Evolutionary conservation across 92 coral and sea anemone species (phyloP).

Genomic region (Palythoa grandis): DNA sequence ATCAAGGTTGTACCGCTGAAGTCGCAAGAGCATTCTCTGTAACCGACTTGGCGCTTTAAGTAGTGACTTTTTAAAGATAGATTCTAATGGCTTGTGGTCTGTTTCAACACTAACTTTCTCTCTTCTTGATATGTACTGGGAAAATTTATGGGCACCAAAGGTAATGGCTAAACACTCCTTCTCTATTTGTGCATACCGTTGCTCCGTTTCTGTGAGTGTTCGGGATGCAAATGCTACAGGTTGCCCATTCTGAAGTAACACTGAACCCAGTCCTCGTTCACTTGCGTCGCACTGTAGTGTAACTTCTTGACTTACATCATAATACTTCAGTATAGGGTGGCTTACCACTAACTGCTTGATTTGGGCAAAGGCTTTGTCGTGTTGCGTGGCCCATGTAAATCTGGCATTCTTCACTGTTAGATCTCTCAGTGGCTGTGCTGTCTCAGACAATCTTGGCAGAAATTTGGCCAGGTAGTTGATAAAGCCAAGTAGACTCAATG

Average conservation of each 20-base stretch:
- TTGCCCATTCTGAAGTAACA: neutral
- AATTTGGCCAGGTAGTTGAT: too few species aligned
- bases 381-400: slow-evolving; percentile 54
- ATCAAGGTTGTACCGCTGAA: neutral
- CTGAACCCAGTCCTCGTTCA: neutral
- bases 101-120: slow-evolving; percentile 30
- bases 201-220: neutral
- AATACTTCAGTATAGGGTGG: slow-evolving; percentile 46
- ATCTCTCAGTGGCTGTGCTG: slow-evolving; percentile 54
- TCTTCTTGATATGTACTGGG: slow-evolving; percentile 19
- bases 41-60: too few species aligned
- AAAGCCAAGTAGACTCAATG: slow-evolving; percentile 33
- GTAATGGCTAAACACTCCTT: neutral
- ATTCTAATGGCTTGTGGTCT: neutral
- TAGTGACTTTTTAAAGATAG: slow-evolving; percentile 13
- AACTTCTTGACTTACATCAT: slow-evolving; percentile 6
- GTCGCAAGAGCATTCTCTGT: slow-evolving; percentile 15
- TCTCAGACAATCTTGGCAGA: slow-evolving; percentile 46
- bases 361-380: slow-evolving; percentile 50
- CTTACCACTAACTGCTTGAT: slow-evolving; percentile 37
- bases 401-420: slow-evolving; percentile 38
- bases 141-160: slow-evolving; percentile 26
- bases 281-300: neutral
- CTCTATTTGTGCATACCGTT: neutral
- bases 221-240: neutral